phyloP scores from a whole-genome alignment of 2,797 vertebrate genomes.

The Gymnocypris eckloni region DNA sequence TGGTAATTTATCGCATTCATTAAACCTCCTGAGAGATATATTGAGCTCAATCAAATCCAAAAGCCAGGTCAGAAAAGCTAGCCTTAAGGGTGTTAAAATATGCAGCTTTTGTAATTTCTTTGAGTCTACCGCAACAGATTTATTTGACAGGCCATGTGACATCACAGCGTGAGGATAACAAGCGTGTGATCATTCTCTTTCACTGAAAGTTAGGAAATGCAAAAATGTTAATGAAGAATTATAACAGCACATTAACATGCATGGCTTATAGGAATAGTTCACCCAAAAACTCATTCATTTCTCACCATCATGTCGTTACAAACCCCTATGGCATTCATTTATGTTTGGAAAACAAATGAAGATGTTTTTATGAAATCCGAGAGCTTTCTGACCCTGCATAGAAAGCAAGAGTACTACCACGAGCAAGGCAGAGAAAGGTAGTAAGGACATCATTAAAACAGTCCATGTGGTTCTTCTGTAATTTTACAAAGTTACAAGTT shows the following conservation, averaged over 20 bases:
- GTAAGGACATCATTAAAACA: no score
- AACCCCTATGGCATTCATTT: no score
- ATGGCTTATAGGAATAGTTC: neutral
- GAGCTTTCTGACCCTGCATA: no score
- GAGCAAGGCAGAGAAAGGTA: no score
- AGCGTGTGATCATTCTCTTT: neutral
- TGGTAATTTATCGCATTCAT: neutral
- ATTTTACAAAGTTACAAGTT: no score
- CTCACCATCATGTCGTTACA: no score
- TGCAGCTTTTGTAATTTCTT: neutral
- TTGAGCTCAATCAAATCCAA: neutral
- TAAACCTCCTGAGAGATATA: neutral
- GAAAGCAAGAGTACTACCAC: no score
- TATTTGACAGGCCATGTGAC: slow-evolving; percentile 4
- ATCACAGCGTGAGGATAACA: neutral
- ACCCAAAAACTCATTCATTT: no score
- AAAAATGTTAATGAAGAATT: neutral
- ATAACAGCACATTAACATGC: neutral
- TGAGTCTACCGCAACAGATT: neutral
- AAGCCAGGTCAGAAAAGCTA: neutral
- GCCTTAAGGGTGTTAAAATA: neutral
- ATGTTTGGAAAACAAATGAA: no score
- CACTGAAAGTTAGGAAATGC: neutral
- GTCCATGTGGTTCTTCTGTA: no score
- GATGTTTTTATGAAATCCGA: no score